Evolutionary conservation across 2,888 invertebrate genomes (phyloP).

Genomic region (Artemia sinica): DNA sequence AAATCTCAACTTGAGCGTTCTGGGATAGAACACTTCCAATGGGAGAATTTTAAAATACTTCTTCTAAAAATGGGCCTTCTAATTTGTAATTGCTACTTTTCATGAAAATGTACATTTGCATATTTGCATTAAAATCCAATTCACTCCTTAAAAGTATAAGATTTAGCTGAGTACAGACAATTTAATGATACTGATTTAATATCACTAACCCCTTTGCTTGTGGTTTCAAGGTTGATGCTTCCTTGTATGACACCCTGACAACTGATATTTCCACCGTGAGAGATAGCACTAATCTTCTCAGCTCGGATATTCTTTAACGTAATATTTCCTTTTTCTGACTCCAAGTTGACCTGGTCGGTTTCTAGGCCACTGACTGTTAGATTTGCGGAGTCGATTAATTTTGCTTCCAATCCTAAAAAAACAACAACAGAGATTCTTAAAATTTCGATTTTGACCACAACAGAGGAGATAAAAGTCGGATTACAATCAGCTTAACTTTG

Average conservation of each 20-base stretch:
- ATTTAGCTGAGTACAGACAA: not conserved
- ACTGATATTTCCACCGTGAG: constrained; percentile 19
- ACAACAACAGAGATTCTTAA: too few species aligned
- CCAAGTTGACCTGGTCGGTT: constrained; percentile 10
- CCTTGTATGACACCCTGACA: constrained; percentile 19
- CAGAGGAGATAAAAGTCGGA: too few species aligned
- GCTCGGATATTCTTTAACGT: constrained; percentile 19
- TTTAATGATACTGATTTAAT: not conserved
- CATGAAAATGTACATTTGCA: too few species aligned
- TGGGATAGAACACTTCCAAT: too few species aligned
- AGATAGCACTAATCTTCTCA: constrained; percentile 13
- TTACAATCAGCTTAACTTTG: too few species aligned
- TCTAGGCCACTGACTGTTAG: constrained; percentile 17
- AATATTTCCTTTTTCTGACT: constrained; percentile 15
- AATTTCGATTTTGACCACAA: too few species aligned
- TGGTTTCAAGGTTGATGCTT: constrained; percentile 18
- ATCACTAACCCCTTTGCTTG: constrained; percentile 15
- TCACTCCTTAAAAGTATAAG: too few species aligned
- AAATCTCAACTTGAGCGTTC: too few species aligned
- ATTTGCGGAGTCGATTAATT: not conserved
- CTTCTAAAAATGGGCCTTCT: too few species aligned
- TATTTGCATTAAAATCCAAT: too few species aligned
- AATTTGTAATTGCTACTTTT: too few species aligned
- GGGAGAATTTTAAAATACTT: too few species aligned
- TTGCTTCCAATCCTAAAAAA: not conserved